Base-by-base conservation (phyloP, 1,140 invertebrate species). In the Psilanteris sp. region DNA sequence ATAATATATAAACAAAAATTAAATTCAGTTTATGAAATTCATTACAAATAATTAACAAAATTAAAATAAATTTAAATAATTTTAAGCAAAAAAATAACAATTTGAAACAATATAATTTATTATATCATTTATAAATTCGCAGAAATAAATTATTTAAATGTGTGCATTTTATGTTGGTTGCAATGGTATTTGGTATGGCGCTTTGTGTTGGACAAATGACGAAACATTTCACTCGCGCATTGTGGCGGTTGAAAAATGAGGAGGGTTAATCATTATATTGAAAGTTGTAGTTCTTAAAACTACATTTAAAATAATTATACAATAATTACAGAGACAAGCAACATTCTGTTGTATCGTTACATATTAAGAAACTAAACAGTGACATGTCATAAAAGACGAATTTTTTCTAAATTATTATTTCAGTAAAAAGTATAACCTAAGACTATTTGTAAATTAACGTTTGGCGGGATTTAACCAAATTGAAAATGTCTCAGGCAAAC, bases 101-200 rank as follows among this genome's bases (percentile, higher is more conserved):
- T n/a, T n/a, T n/a, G n/a, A n/a, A n/a, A n/a, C n/a, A n/a, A n/a
- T n/a, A n/a, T n/a, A n/a, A n/a, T n/a, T n/a, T n/a, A n/a, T n/a
- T n/a, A n/a, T n/a, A n/a, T n/a, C n/a, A n/a, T n/a, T n/a, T n/a
- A n/a, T n/a, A n/a, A n/a, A n/a, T n/a, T n/a, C n/a, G n/a, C n/a
- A n/a, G n/a, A n/a, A n/a, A n/a, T n/a, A n/a, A n/a, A n/a, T n/a
- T n/a, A n/a, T n/a, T n/a, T n/a, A n/a, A n/a, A n/a, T n/a, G n/a
- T n/a, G n/a, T n/a, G n/a, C n/a, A n/a, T n/a, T 20, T 34, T 50
- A 8, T 13, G 37, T 24, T 41, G 37, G 16, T 14, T 24, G 8
- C 18, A 10, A 6, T 37, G 34, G n/a, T 68, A 44, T 73, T 71
- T 67, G 32, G 5, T 3, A 20, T 20, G 18, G n/a, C n/a, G n/a